Percentiles rank a stretch among this genome's conserved stretches.
Conservation (phyloP, 2,797 vertebrate species). For the Enteromius treurensis region DNA sequence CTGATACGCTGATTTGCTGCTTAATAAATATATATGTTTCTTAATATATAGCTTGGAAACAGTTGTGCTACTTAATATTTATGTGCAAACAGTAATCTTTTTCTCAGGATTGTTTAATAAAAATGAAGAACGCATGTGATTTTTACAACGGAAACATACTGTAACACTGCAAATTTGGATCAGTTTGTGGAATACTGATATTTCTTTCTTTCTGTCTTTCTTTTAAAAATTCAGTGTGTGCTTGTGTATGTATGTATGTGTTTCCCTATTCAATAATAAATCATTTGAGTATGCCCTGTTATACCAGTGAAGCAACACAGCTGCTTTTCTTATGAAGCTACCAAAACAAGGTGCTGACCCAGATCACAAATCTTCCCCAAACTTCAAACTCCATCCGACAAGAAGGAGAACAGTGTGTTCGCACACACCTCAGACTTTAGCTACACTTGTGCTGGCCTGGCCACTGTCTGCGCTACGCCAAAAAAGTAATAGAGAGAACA, state of each 20-base stretch:
- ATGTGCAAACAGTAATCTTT: background rate
- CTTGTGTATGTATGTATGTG: too few relatives aligned
- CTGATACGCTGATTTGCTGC: background rate
- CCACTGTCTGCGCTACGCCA: background rate
- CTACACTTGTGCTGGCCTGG: background rate
- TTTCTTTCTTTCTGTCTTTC: background rate
- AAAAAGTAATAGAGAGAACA: background rate
- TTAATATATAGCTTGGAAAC: background rate
- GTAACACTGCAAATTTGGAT: background rate
- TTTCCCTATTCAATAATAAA: background rate
- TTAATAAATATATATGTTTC: background rate
- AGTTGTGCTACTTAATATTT: background rate
- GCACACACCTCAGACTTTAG: background rate
- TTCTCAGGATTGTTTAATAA: background rate
- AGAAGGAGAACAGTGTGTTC: background rate
- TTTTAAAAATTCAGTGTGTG: background rate
- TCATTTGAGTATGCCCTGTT: background rate
- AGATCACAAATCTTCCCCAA: background rate
- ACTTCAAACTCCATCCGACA: background rate
- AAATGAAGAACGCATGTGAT: background rate
- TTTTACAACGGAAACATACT: background rate
- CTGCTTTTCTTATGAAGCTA: background rate
- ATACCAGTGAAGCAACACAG: background rate
- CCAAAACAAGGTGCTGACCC: background rate
- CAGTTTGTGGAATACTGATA: background rate